These are phyloP conservation scores for Cecidostiba fungosa DNA, from an alignment of 2,888 invertebrate genomes.

Conservation along the genomic window DNA sequence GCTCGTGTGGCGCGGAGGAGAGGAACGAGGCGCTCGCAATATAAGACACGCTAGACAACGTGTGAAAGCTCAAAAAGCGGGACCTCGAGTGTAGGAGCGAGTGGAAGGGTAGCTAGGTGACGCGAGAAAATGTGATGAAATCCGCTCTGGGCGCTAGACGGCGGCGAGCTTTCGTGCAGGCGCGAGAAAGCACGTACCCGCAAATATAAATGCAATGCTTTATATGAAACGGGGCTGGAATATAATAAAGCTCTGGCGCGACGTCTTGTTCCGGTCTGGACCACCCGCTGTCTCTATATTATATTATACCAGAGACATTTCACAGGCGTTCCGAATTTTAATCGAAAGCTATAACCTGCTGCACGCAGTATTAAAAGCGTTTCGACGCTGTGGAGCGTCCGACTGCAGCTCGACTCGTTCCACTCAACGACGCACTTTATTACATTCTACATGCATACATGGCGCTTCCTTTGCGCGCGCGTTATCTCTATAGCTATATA, in stretches of 20 bases:
- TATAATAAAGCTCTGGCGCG: not conserved
- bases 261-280: not conserved
- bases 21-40: not conserved
- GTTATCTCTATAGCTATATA: not conserved
- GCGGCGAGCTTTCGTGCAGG: not conserved
- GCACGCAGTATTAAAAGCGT: not conserved
- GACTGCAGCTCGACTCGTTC: not conserved
- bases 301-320: not conserved
- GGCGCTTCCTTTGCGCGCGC: not conserved
- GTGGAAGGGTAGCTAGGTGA: not conserved
- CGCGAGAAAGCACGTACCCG: not conserved
- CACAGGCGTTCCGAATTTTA: not conserved
- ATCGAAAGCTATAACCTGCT: not conserved
- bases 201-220: not conserved
- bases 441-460: not conserved
- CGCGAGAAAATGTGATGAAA: slow-evolving; percentile 25
- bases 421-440: not conserved
- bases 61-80: not conserved
- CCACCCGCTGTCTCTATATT: not conserved
- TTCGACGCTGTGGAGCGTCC: not conserved
- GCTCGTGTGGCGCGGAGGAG: not conserved
- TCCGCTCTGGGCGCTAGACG: not conserved
- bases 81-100: not conserved
- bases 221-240: not conserved
- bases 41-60: not conserved